Conservation (phyloP, 2,888 invertebrate species). For the Orchesella flavescens region DNA sequence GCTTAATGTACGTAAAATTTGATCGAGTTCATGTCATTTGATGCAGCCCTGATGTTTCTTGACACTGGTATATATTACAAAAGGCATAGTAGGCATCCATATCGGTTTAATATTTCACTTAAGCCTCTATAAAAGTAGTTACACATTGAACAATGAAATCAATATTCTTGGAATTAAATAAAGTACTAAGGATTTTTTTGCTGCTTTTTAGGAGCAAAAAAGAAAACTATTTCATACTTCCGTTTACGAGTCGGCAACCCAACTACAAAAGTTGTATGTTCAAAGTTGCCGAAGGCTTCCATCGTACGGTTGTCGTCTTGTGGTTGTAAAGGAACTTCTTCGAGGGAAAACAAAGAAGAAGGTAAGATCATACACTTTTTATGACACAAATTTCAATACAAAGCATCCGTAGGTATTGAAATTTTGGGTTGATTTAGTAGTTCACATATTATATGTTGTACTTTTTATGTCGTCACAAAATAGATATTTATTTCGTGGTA, state of each 20-base stretch:
- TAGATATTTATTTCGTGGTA: no score
- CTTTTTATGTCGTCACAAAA: no score
- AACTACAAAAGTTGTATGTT: constrained; percentile 79
- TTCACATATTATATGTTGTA: no score
- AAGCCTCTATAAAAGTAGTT: neutral
- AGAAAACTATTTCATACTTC: constrained; percentile 80
- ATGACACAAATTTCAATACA: no score
- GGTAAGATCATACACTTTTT: constrained; percentile 75
- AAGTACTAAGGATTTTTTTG: neutral
- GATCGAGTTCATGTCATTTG: no score
- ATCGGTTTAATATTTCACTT: neutral
- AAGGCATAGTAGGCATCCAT: no score
- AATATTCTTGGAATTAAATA: neutral
- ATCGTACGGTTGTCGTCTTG: constrained; percentile 79
- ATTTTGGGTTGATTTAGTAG: no score
- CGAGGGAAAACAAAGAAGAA: constrained; percentile 79
- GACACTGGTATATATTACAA: no score
- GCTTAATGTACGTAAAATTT: no score
- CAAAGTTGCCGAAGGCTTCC: constrained; percentile 80
- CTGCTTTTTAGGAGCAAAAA: constrained; percentile 78
- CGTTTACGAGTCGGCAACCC: constrained; percentile 79
- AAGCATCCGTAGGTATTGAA: no score
- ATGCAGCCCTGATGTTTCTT: no score
- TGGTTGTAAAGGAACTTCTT: constrained; percentile 79
- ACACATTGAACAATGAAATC: neutral